These are phyloP conservation scores for Platysternon megacephalum DNA, from an alignment of 2,113 vertebrate species.

Conservation along the genomic window DNA sequence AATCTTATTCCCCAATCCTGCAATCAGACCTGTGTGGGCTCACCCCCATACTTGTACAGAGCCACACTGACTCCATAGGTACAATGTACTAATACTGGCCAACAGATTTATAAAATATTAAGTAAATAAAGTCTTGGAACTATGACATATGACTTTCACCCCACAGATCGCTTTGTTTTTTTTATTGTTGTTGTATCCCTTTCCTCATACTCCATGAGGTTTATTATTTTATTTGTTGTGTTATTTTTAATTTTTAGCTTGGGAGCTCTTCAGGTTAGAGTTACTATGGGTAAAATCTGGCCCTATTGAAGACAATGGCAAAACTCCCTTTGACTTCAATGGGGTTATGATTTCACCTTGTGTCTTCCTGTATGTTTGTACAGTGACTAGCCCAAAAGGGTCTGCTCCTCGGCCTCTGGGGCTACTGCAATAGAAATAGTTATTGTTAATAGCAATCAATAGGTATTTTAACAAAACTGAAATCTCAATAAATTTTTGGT, in stretches of 20 bases:
- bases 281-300: rapidly evolving
- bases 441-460: background rate
- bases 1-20: background rate
- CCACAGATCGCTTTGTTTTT: rapidly evolving
- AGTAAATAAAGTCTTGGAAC: background rate
- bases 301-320: background rate
- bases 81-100: background rate
- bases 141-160: background rate
- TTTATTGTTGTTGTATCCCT: background rate
- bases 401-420: background rate
- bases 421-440: too few relatives aligned
- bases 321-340: background rate
- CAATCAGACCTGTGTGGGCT: background rate
- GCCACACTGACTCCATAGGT: background rate
- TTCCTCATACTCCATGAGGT: rapidly evolving
- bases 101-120: background rate
- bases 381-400: background rate
- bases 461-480: background rate
- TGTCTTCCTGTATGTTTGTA: background rate
- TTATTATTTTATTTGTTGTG: background rate
- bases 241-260: background rate
- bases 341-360: background rate
- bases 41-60: background rate
- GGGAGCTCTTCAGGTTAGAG: background rate
- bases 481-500: background rate